Conservation (phyloP, 2,113 vertebrate species). For the Triplophysa siluroides region DNA sequence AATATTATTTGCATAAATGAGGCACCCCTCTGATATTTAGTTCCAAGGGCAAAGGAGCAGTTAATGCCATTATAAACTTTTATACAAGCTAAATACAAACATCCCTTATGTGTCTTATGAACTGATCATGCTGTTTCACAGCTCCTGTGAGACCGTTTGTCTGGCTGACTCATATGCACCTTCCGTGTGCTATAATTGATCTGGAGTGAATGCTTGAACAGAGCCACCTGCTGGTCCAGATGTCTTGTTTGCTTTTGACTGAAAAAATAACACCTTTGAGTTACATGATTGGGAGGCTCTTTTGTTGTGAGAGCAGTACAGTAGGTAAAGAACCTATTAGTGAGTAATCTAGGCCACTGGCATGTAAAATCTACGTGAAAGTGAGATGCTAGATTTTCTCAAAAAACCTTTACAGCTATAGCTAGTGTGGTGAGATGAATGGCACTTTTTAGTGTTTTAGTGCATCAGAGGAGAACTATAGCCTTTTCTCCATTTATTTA, state of each 20-base stretch:
- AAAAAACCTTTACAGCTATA: too few species aligned
- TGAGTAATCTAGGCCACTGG: background rate
- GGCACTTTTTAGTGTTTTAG: too few species aligned
- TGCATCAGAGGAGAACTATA: too few species aligned
- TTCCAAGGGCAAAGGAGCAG: background rate
- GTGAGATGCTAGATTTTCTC: too few species aligned
- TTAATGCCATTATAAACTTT: background rate
- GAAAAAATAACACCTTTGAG: conserved; percentile 12
- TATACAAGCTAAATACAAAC: conserved; percentile 16
- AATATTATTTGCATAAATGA: background rate
- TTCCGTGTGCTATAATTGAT: conserved; percentile 33
- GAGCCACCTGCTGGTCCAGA: conserved; percentile 38
- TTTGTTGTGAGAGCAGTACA: background rate
- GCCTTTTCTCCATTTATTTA: too few species aligned
- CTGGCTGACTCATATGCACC: conserved; percentile 21
- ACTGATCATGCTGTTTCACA: conserved; percentile 6
- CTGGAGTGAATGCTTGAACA: conserved; percentile 38
- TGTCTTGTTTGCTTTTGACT: conserved; percentile 28
- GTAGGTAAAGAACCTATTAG: background rate
- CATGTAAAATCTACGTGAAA: background rate
- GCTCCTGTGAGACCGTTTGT: background rate
- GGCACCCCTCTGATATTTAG: background rate
- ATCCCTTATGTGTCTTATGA: conserved; percentile 20
- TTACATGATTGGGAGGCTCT: background rate
- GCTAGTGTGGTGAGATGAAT: too few species aligned